A percentile compares a stretch with the other conserved stretches of the same genome.
Evolutionary conservation across 2,113 vertebrate genomes (phyloP).

Genomic region (Acrocephalus kingi): DNA sequence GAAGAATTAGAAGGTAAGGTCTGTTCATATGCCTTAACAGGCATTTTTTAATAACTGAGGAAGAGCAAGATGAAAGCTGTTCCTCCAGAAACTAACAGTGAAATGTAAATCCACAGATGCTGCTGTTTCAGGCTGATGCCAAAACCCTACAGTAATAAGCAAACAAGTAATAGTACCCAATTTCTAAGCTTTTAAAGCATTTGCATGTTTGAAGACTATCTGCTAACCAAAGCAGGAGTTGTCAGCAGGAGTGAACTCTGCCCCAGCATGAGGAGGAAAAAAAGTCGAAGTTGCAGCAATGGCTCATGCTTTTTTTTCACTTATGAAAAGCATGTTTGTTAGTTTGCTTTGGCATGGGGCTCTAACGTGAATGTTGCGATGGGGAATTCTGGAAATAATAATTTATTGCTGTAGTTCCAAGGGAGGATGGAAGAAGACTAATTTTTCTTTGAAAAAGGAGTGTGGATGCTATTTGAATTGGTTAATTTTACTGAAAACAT

Average conservation of each 20-base stretch:
- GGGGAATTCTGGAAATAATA: background rate
- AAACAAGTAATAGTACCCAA: background rate
- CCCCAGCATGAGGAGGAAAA: background rate
- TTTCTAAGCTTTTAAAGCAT: background rate
- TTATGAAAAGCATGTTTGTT: background rate
- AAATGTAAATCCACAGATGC: background rate
- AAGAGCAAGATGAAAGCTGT: background rate
- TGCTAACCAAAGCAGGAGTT: background rate
- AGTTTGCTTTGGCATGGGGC: background rate
- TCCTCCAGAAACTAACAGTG: background rate
- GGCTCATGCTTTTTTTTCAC: background rate
- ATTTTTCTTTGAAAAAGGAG: background rate
- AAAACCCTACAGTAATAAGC: background rate
- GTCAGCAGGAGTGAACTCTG: background rate
- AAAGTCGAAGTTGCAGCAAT: background rate
- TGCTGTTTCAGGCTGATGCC: background rate
- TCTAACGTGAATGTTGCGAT: background rate
- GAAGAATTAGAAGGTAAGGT: constrained; percentile 70
- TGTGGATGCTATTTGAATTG: background rate
- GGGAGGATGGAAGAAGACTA: background rate
- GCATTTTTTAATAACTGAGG: background rate
- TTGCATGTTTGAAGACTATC: background rate
- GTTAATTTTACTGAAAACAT: background rate
- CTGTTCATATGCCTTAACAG: background rate
- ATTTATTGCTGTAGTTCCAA: background rate